These are phyloP conservation scores for Agrochola macilenta DNA, from an alignment of 2,888 invertebrate genomes.

Conservation along the genomic window DNA sequence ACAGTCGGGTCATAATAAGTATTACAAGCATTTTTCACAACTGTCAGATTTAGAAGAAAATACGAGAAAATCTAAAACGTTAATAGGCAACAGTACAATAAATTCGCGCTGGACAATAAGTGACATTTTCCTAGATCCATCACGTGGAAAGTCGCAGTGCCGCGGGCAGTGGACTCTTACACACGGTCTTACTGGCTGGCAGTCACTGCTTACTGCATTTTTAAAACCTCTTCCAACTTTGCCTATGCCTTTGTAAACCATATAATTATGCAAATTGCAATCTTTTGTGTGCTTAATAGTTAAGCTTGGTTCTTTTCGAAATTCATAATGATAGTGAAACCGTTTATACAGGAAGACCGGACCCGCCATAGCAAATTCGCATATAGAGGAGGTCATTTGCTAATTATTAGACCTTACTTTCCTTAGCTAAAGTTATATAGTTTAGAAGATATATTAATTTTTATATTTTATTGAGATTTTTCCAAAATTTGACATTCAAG, in stretches of 20 bases:
- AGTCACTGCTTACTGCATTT: neutral
- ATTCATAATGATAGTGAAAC: neutral
- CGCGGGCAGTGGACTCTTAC: constrained; percentile 70
- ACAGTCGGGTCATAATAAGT: too few species aligned
- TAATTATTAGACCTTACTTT: too few species aligned
- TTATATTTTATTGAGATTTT: too few species aligned
- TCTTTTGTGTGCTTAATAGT: neutral
- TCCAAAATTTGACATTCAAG: too few species aligned
- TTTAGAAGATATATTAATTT: too few species aligned
- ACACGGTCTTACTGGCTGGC: neutral
- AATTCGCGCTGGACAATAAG: constrained; percentile 76
- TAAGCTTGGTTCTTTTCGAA: too few species aligned
- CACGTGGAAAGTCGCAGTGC: constrained; percentile 76
- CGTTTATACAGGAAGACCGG: too few species aligned
- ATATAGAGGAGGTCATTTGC: too few species aligned
- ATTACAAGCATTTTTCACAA: neutral
- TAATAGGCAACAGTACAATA: constrained; percentile 57
- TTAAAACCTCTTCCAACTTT: neutral
- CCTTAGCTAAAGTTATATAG: too few species aligned
- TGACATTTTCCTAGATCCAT: constrained; percentile 82
- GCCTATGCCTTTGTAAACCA: neutral
- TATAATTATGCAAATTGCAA: neutral
- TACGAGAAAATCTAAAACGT: constrained; percentile 14
- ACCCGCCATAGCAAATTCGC: too few species aligned
- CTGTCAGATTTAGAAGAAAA: constrained; percentile 6